phyloP scores from a whole-genome alignment of 2,797 vertebrate genomes.

The Melanogrammus aeglefinus region DNA sequence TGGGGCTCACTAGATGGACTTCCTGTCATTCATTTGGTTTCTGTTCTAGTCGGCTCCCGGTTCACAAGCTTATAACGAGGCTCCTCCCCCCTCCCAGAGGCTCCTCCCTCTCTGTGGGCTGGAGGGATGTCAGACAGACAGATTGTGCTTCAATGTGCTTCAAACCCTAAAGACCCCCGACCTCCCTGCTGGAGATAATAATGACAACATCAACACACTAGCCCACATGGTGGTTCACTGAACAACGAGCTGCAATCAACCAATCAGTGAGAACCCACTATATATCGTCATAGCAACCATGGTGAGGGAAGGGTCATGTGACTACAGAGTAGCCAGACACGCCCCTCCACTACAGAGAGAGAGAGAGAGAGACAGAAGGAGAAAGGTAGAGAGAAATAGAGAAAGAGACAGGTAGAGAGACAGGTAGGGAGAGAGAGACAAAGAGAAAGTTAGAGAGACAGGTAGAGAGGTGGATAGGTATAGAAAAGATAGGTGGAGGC shows the following conservation, averaged over 20 bases:
- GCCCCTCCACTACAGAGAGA: slow-evolving; percentile 36
- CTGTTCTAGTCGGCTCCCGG: slow-evolving; percentile 39
- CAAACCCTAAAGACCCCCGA: slow-evolving; percentile 66
- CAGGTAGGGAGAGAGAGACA: slow-evolving; percentile 52
- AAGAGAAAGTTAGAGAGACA: slow-evolving; percentile 48
- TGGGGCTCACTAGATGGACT: not conserved
- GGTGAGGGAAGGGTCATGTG: slow-evolving; percentile 67
- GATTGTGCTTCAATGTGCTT: slow-evolving; percentile 66
- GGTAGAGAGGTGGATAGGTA: slow-evolving; percentile 15
- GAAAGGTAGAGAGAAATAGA: slow-evolving; percentile 51
- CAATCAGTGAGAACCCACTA: slow-evolving; percentile 41
- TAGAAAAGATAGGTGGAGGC: slow-evolving; percentile 41
- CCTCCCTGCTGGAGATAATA: slow-evolving; percentile 57
- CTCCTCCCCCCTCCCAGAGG: too few species aligned
- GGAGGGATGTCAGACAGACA: too few species aligned
- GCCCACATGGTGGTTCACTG: slow-evolving; percentile 62
- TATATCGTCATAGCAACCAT: slow-evolving; percentile 48
- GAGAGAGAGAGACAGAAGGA: slow-evolving; percentile 44
- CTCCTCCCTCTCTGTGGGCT: too few species aligned
- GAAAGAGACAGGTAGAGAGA: slow-evolving; percentile 41
- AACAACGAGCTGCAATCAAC: slow-evolving; percentile 62
- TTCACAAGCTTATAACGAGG: slow-evolving; percentile 57
- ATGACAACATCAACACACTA: slow-evolving; percentile 62
- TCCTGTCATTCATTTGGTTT: not conserved
- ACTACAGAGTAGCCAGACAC: slow-evolving; percentile 22